Base-by-base conservation (phyloP, 2,797 vertebrate species). In the Loris lydekkerianus region DNA sequence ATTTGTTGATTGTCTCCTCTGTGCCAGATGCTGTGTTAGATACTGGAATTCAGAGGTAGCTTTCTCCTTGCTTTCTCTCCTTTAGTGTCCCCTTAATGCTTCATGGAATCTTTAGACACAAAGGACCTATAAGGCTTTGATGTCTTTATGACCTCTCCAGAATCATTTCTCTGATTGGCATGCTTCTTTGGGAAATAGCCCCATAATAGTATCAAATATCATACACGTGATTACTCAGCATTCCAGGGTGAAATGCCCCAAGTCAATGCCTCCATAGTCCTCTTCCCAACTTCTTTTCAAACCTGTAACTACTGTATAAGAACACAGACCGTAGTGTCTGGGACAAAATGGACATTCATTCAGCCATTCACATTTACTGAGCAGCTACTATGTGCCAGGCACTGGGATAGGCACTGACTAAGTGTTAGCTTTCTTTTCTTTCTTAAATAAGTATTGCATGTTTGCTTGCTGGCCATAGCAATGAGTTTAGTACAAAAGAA, bases 281-380 rank as follows among this genome's bases (percentile, higher is more conserved):
- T 92, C 25, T 90, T 37, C 9, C 80, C 69, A 25, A 80, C 61
- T 82, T 91, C 83, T 23, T 87, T 63, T 90, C 61, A 91, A 78
- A 90, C 31, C 10, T 58, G 34, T 81, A 56, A 56, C 6, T n/a
- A n/a, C 15, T 46, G 5, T 27, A 81, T 29, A 88, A 37, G 93
- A 76, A 77, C 17, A 49, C 10, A 85, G 1, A 85, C 53, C 9
- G 84, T 56, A 49, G 17, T 61, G 70, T 78, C 23, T 88, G 25
- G 9, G n/a, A 75, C 23, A 78, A 83, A 78, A 18, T 4, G 77
- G 29, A 58, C 25, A 6, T 43, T 37, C 49, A 34, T 34, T 58
- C 9, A 43, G 34, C 46, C 11, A 76, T 43, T 91, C 13, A 61
- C 25, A 77, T 29, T 61, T 46, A 73, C 40, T 78, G 63, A 92